Evolutionary conservation across 64 coral and sea anemone genomes (phyloP), one percentile per base, ranked within the genome.

Genomic region (Platygyra sinensis): DNA sequence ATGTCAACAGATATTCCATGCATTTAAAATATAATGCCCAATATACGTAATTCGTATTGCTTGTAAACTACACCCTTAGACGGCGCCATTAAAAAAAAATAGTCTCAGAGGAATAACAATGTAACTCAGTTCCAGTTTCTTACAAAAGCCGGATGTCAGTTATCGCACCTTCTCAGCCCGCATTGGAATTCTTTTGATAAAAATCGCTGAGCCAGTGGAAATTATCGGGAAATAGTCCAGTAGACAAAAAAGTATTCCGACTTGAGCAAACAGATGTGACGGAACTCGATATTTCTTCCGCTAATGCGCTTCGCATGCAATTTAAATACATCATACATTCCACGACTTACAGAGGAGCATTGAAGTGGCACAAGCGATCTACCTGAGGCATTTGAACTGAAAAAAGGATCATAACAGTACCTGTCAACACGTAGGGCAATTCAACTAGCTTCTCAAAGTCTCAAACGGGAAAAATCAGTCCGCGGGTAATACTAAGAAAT

Each of bases 21-120:
- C 38, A 77, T 77, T 52, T 52, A 77, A 77, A 77, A 22, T 13
- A 77, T 25, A 77, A 12, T 25, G 42, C 49, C 51, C 75, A 77
- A 52, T 77, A 77, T 52, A 77, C 22, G 17, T 18, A 51, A 19
- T 15, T 75, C 30, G 73, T 75, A 75, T 75, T 75, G 73, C 30
- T 42, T 42, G 10, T 16, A 74, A 74, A 75, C 17, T 75, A 39
- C 12, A 33, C 31, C 3, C 73, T 15, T 19, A 13, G 15, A 22
- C 32, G 73, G 36, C 73, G 28, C 71, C 25, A 12, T 73, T 7
- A 5, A 0, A 13, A 73, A 73, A 73, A 73, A 28, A 30, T 14
- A 73, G 30, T 27, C 29, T 13, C 71, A 27, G 14, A 73, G 30
- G 13, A 16, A 15, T 57, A 57, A 57, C 54, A 57, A 14, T 57